phyloP scores from a whole-genome alignment of 1,140 invertebrate species.

The Dendroctonus ponderosae region DNA sequence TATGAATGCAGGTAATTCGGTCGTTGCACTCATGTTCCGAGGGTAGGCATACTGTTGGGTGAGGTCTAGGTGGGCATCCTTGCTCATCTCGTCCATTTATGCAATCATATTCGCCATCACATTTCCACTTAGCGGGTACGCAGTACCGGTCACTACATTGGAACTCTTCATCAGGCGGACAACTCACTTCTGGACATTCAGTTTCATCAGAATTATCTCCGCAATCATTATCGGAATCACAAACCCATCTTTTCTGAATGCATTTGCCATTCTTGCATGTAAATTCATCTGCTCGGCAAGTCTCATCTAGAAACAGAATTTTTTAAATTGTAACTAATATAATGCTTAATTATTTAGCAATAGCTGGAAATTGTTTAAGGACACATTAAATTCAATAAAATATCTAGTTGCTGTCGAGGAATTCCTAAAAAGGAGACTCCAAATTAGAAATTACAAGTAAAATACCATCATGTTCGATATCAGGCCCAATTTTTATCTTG shows the following conservation, averaged over 20 bases:
- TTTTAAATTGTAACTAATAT: not conserved
- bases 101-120: constrained; percentile 86
- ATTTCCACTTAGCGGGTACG: constrained; percentile 73
- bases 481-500: no score
- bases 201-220: constrained; percentile 78
- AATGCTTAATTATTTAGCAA: no score
- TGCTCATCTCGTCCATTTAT: constrained; percentile 76
- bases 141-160: constrained; percentile 65
- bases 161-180: constrained; percentile 67
- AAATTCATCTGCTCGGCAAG: constrained; percentile 84
- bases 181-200: constrained; percentile 69
- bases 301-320: constrained; percentile 64
- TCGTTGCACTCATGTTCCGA: constrained; percentile 85
- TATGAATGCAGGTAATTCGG: constrained; percentile 81
- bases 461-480: no score
- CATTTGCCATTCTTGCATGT: constrained; percentile 86
- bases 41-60: constrained; percentile 59
- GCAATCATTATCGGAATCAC: constrained; percentile 86
- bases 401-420: no score
- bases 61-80: constrained; percentile 52
- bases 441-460: no score
- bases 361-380: no score
- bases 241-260: constrained; percentile 83
- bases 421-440: no score
- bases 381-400: no score